Evolutionary conservation across 2,888 invertebrate species (phyloP).

Genomic region (Ormyrus nitidulus): DNA sequence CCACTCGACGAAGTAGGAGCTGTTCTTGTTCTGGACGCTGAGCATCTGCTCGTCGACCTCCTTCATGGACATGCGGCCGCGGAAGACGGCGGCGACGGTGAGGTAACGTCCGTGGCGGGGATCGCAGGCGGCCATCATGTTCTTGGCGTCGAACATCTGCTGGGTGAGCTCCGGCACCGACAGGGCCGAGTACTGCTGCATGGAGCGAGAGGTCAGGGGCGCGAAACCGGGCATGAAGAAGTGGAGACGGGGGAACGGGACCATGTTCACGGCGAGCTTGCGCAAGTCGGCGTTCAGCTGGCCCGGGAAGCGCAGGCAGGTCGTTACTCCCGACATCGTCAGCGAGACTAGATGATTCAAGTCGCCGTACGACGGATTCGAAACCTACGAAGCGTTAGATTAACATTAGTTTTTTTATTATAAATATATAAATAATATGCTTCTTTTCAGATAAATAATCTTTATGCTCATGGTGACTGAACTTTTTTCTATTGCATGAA

Average conservation of each 20-base stretch:
- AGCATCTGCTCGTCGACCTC: slow-evolving; percentile 87
- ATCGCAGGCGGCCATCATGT: slow-evolving; percentile 89
- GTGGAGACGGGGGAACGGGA: slow-evolving; percentile 93
- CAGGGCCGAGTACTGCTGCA: slow-evolving; percentile 84
- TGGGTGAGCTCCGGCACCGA: slow-evolving; percentile 88
- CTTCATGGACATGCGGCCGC: slow-evolving; percentile 84
- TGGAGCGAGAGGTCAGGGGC: slow-evolving; percentile 85
- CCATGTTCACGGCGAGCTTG: slow-evolving; percentile 96
- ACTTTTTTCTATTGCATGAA: no score
- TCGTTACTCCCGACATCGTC: slow-evolving; percentile 93
- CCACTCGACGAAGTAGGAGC: slow-evolving; percentile 84
- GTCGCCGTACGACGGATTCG: slow-evolving; percentile 95
- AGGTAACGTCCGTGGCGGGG: slow-evolving; percentile 85
- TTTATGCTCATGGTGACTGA: no score
- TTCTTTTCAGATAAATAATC: not conserved
- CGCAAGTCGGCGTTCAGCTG: slow-evolving; percentile 95
- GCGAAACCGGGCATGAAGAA: slow-evolving; percentile 94
- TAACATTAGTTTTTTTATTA: not conserved
- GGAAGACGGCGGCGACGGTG: slow-evolving; percentile 85
- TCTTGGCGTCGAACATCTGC: slow-evolving; percentile 88
- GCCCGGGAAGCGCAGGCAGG: slow-evolving; percentile 93
- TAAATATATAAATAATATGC: not conserved
- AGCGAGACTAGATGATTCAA: slow-evolving; percentile 93
- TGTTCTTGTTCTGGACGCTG: slow-evolving; percentile 82
- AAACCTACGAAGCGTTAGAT: slow-evolving; percentile 72